Conservation (phyloP, 2,113 vertebrate genomes). For the Vireo altiloquus region DNA sequence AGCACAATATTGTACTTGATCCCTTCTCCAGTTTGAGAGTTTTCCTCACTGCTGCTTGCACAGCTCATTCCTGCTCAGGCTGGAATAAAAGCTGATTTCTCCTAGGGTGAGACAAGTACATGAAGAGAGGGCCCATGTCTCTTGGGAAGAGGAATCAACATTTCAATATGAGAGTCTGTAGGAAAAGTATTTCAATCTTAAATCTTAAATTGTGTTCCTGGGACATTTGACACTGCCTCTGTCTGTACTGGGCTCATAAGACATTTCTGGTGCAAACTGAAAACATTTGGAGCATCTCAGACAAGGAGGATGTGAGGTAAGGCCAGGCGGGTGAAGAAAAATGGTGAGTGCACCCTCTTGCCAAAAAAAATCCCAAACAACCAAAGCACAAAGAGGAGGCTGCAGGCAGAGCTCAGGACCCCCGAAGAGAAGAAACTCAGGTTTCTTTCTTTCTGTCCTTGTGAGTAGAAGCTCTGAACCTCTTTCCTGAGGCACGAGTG, state of each 20-base stretch:
- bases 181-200: neutral
- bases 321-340: neutral
- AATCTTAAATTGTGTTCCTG: neutral
- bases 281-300: neutral
- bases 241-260: neutral
- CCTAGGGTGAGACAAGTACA: neutral
- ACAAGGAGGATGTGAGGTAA: rapidly evolving
- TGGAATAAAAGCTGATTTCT: neutral
- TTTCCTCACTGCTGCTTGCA: neutral
- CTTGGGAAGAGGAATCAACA: neutral
- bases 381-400: neutral
- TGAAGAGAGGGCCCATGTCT: neutral
- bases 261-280: neutral
- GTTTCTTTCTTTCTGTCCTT: neutral
- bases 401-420: neutral
- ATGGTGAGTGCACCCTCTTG: neutral
- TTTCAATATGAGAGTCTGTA: neutral
- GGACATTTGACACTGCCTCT: neutral
- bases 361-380: neutral
- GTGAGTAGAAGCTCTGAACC: neutral
- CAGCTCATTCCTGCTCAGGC: neutral
- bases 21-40: neutral
- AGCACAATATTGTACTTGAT: neutral
- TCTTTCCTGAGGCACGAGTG: neutral
- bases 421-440: neutral